Conservation (phyloP, 1,140 invertebrate genomes). For the Zaprionus tsacasi region DNA sequence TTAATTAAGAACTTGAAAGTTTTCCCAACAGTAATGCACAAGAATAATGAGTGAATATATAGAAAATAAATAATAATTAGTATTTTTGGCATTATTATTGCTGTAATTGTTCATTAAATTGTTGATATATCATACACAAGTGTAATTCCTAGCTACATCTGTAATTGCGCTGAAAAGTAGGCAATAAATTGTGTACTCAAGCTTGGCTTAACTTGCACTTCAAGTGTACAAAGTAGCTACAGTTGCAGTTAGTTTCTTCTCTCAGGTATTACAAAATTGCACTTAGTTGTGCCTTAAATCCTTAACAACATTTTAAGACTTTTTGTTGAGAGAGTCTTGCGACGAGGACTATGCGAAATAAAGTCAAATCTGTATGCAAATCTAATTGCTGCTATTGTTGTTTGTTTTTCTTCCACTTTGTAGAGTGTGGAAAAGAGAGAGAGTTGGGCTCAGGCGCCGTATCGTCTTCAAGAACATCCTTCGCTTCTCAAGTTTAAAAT, state of each 20-base stretch:
- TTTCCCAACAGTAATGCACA: too few relatives aligned
- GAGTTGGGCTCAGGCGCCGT: neutral
- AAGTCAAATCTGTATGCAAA: conserved; percentile 7
- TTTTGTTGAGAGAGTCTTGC: neutral
- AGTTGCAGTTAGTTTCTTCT: neutral
- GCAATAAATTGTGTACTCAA: conserved; percentile 10
- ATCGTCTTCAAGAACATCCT: neutral
- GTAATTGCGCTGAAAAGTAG: conserved; percentile 14
- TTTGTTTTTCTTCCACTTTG: neutral
- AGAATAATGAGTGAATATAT: too few relatives aligned
- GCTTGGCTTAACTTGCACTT: neutral
- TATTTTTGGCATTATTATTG: too few relatives aligned
- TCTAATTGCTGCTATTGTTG: conserved; percentile 1
- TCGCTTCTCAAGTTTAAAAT: neutral
- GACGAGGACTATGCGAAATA: neutral
- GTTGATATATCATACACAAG: too few relatives aligned
- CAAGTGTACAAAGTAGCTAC: neutral
- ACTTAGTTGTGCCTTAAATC: neutral
- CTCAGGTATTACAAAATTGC: neutral
- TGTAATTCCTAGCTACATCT: neutral
- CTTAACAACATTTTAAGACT: neutral
- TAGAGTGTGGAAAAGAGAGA: neutral
- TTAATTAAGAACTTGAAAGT: neutral
- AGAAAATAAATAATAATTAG: too few relatives aligned
- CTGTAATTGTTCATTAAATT: too few relatives aligned